These are phyloP conservation scores for Ibidorhyncha struthersii DNA, from an alignment of 2,113 vertebrate species.

Conservation along the genomic window DNA sequence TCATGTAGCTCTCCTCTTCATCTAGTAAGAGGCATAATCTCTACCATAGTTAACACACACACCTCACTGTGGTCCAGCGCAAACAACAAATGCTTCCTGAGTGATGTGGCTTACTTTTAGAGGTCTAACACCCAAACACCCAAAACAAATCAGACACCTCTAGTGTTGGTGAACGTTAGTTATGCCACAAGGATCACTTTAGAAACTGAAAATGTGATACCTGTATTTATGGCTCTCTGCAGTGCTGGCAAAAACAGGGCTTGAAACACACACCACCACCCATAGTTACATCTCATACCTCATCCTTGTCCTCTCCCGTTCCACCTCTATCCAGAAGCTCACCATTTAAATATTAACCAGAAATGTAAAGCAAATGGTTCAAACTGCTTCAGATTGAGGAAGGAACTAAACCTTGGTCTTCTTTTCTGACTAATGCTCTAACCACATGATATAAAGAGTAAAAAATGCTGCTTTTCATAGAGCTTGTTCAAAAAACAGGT, in stretches of 20 bases:
- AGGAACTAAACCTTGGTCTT: neutral
- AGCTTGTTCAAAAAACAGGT: neutral
- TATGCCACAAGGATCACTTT: neutral
- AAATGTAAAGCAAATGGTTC: neutral
- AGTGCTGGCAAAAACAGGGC: neutral
- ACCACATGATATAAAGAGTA: neutral
- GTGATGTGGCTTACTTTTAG: neutral
- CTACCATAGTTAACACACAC: neutral
- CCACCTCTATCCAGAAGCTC: neutral
- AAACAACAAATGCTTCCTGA: neutral
- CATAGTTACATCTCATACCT: neutral
- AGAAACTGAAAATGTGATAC: neutral
- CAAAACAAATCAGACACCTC: neutral
- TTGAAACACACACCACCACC: neutral
- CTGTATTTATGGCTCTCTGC: neutral
- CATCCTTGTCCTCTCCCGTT: neutral
- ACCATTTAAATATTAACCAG: neutral
- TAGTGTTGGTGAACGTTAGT: neutral
- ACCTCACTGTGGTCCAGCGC: neutral
- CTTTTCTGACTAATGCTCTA: neutral
- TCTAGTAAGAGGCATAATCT: neutral
- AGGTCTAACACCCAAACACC: neutral
- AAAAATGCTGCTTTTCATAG: neutral
- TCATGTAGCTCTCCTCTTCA: neutral
- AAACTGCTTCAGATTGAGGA: neutral